These are phyloP conservation scores for Oreotragus oreotragus DNA, from an alignment of 2,113 vertebrate species.

Conservation along the genomic window DNA sequence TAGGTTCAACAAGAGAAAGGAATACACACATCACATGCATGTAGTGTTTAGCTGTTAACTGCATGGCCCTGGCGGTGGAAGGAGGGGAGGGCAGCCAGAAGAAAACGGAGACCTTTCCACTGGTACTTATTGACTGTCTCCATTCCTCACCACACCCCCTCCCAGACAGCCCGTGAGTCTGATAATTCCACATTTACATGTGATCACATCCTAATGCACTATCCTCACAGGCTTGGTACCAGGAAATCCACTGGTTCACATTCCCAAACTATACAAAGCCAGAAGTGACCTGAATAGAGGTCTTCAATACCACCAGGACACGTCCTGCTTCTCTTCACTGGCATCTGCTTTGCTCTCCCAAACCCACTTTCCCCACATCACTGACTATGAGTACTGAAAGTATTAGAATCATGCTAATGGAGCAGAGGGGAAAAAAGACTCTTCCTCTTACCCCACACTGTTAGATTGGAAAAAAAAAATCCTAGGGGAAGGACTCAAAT, in stretches of 20 bases:
- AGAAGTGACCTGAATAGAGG: background rate
- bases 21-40: background rate
- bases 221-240: background rate
- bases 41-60: background rate
- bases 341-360: background rate
- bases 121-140: background rate
- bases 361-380: background rate
- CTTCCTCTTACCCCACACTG: background rate
- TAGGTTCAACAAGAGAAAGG: background rate
- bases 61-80: background rate
- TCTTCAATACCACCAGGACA: background rate
- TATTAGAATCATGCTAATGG: background rate
- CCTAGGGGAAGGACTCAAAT: background rate
- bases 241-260: background rate
- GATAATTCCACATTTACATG: background rate
- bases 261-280: background rate
- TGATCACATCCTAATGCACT: background rate
- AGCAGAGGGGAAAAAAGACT: background rate
- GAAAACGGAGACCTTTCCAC: background rate
- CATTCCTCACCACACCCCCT: background rate
- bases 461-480: background rate
- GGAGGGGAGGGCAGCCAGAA: background rate
- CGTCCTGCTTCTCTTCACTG: background rate
- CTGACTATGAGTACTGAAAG: background rate
- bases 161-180: background rate